Base-by-base conservation (phyloP, 2,888 invertebrate genomes). In the Sipha maydis region DNA sequence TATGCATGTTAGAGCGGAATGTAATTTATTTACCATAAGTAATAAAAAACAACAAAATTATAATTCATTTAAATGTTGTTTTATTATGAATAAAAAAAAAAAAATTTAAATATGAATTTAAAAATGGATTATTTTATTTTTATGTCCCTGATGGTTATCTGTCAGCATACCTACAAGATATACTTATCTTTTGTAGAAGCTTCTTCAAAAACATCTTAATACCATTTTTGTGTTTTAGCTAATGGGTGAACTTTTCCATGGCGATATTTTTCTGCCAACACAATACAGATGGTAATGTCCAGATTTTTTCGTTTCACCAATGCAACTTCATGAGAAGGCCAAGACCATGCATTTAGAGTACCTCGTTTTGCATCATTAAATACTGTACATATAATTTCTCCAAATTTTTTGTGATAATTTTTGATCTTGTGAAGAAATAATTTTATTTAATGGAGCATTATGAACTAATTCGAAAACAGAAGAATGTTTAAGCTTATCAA, bases 341-440 rank as follows among this genome's bases (percentile, higher is more conserved):
- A 76, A 14, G 76, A 76, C 76, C 48, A 76, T n/a, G n/a, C 41
- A 48, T n/a, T 76, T n/a, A 76, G 41, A 5, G 76, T 76, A 14
- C 48, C 76, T 76, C 76, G 11, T 76, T 76, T 76, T 41, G 76
- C 76, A 48, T 76, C 48, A 17, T 76, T 76, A n/a, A 41, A 76
- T 41, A 41, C n/a, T 76, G 76, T 41, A 76, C 76, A 76, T 14
- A 48, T 76, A 41, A 76, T 41, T 76, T 48, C n/a, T 76, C 14
- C 75, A 38, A n/a, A 75, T 75, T 76, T 76, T 76, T 41, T 76
- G 76, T 17, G 76, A 76, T 5, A 76, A 28, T 48, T 76, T n/a
- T n/a, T 76, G 48, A n/a, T 76, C 48, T n/a, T 76, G 48, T n/a
- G 76, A n/a, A 25, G 67, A 76, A 85, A 77, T 67, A 28, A 73